These are phyloP conservation scores for Monochamus saltuarius DNA, from an alignment of 1,140 invertebrate species.

Conservation along the genomic window DNA sequence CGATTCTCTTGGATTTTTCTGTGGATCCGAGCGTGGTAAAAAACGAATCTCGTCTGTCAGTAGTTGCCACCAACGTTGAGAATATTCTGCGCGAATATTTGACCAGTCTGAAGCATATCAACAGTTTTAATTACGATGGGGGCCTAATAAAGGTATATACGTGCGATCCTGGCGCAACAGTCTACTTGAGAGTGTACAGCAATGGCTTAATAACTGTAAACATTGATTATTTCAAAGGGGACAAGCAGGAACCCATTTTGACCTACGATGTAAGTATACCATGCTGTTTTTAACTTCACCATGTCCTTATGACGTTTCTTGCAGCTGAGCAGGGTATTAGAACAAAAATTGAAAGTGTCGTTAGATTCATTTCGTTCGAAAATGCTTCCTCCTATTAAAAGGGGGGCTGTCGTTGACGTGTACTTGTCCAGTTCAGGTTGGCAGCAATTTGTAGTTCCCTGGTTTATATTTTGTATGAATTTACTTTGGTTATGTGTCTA, in stretches of 20 bases:
- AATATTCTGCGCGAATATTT: constrained; percentile 69
- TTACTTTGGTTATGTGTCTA: constrained; percentile 9
- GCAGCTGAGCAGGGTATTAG: constrained; percentile 66
- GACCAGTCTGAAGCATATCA: constrained; percentile 63
- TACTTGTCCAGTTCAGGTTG: constrained; percentile 86
- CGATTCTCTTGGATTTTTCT: constrained; percentile 77
- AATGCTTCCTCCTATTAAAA: constrained; percentile 78
- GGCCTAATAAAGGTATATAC: constrained; percentile 68
- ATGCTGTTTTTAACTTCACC: background rate
- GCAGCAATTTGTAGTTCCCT: constrained; percentile 18
- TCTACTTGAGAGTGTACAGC: constrained; percentile 70
- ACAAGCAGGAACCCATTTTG: constrained; percentile 69
- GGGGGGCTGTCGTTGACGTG: constrained; percentile 79
- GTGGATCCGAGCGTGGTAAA: constrained; percentile 66
- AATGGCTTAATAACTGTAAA: constrained; percentile 76
- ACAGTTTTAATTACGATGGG: constrained; percentile 58
- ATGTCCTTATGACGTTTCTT: constrained; percentile 19
- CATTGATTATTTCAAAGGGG: constrained; percentile 77
- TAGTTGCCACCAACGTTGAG: constrained; percentile 65
- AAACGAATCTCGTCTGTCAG: constrained; percentile 65
- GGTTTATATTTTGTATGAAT: constrained; percentile 11
- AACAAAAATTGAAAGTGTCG: constrained; percentile 69
- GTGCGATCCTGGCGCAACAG: constrained; percentile 66
- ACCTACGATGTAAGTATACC: constrained; percentile 67
- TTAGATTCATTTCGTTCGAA: constrained; percentile 75